Evolutionary conservation across 2,797 vertebrate species (phyloP).

Genomic region (Delichon dasypus): DNA sequence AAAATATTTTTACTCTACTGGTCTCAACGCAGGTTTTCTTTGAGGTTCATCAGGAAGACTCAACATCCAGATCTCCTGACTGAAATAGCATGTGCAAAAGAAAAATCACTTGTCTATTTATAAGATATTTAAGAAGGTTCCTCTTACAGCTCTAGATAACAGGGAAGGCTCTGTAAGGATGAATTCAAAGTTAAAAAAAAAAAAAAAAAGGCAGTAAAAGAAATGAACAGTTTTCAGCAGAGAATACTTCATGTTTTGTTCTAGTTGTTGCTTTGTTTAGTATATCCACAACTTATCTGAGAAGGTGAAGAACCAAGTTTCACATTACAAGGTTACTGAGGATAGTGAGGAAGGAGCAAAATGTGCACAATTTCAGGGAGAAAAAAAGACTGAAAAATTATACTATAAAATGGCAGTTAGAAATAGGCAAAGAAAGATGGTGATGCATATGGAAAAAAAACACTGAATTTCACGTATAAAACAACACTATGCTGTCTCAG

Average conservation of each 20-base stretch:
- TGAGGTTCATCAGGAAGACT: background rate
- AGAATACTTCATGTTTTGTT: background rate
- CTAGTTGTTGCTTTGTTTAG: background rate
- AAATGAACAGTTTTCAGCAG: background rate
- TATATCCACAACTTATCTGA: background rate
- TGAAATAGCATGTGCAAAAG: background rate
- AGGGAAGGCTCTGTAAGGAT: background rate
- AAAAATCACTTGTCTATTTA: background rate
- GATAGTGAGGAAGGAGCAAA: background rate
- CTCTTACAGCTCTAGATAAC: background rate
- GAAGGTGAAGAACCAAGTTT: background rate
- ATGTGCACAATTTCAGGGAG: background rate
- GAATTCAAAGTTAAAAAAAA: background rate
- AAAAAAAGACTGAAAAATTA: background rate
- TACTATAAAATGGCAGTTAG: background rate
- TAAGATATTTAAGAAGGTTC: background rate
- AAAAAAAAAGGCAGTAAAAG: background rate
- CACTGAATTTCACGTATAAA: background rate
- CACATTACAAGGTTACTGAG: background rate
- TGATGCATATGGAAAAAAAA: background rate
- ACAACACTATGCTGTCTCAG: background rate
- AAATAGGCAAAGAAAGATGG: background rate
- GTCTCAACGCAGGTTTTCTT: background rate
- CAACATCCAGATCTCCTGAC: background rate
- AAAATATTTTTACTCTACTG: background rate